Evolutionary conservation across 2,888 invertebrate genomes (phyloP).

Genomic region (Blastobasis lacticolella): DNA sequence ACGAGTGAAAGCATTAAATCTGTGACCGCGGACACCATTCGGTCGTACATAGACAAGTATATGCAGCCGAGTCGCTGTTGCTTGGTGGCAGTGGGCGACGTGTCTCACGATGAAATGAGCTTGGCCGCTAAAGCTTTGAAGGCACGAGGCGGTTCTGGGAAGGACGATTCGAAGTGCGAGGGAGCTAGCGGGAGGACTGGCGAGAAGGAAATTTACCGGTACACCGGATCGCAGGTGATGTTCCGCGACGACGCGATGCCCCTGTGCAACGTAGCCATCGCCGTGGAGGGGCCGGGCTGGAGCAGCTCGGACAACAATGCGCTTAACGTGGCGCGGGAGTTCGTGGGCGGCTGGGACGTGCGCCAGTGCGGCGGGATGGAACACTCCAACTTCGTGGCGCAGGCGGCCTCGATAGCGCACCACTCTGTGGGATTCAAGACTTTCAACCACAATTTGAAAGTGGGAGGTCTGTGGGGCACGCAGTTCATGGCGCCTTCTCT

Average conservation of each 20-base stretch:
- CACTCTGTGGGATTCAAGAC: constrained; percentile 93
- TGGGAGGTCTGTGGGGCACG: constrained; percentile 96
- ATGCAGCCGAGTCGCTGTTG: constrained; percentile 94
- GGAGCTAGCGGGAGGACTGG: constrained; percentile 74
- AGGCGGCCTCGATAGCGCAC: constrained; percentile 76
- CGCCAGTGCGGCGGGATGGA: constrained; percentile 90
- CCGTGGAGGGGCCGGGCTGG: constrained; percentile 95
- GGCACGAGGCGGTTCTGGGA: constrained; percentile 74
- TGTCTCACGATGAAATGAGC: constrained; percentile 86
- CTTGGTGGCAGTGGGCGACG: constrained; percentile 93
- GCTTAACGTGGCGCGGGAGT: constrained; percentile 92
- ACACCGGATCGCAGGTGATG: constrained; percentile 90
- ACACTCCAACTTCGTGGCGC: constrained; percentile 86
- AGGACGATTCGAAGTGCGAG: constrained; percentile 57
- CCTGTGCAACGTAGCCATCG: constrained; percentile 90
- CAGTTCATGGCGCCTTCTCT: constrained; percentile 85
- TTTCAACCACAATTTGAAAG: constrained; percentile 97
- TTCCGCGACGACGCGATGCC: constrained; percentile 93
- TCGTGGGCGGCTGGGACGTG: constrained; percentile 92
- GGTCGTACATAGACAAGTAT: constrained; percentile 84
- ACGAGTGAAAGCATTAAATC: constrained; percentile 77
- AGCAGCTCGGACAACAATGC: constrained; percentile 91
- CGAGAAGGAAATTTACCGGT: constrained; percentile 75
- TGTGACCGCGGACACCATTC: constrained; percentile 80
- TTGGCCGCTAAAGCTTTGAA: constrained; percentile 84